phyloP scores from a whole-genome alignment of 1,140 invertebrate species.

The Cydia splendana region DNA sequence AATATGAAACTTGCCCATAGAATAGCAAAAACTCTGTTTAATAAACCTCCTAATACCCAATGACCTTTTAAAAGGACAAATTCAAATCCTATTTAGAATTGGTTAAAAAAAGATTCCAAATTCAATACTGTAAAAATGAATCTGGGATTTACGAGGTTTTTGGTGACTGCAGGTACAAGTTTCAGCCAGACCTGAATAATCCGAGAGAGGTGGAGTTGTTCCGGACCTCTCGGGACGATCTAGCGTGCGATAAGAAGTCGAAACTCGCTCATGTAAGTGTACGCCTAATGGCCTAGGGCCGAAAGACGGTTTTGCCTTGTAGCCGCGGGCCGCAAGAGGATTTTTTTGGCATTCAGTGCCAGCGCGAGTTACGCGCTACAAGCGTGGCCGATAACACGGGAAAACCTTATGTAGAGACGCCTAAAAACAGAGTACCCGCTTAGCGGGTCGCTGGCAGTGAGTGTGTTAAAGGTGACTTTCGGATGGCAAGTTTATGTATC shows the following conservation, averaged over 20 bases:
- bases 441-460: too few relatives aligned
- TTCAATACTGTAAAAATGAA: background rate
- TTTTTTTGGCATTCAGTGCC: too few relatives aligned
- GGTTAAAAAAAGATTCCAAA: background rate
- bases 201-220: background rate
- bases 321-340: too few relatives aligned
- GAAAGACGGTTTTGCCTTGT: too few relatives aligned
- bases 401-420: too few relatives aligned
- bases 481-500: too few relatives aligned
- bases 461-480: too few relatives aligned
- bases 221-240: background rate
- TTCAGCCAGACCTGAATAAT: background rate
- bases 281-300: too few relatives aligned
- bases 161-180: background rate
- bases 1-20: background rate
- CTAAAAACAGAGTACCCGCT: too few relatives aligned
- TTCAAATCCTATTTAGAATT: background rate
- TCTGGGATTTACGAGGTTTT: background rate
- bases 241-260: conserved; percentile 1
- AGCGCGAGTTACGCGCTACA: too few relatives aligned
- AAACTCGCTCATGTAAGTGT: background rate
- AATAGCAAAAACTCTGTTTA: background rate
- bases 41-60: background rate
- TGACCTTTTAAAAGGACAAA: background rate
- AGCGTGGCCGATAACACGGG: too few relatives aligned